A percentile compares a stretch with the other conserved stretches of the same genome.
Evolutionary conservation across 2,888 invertebrate genomes (phyloP).

Genomic region (Metellina segmentata): DNA sequence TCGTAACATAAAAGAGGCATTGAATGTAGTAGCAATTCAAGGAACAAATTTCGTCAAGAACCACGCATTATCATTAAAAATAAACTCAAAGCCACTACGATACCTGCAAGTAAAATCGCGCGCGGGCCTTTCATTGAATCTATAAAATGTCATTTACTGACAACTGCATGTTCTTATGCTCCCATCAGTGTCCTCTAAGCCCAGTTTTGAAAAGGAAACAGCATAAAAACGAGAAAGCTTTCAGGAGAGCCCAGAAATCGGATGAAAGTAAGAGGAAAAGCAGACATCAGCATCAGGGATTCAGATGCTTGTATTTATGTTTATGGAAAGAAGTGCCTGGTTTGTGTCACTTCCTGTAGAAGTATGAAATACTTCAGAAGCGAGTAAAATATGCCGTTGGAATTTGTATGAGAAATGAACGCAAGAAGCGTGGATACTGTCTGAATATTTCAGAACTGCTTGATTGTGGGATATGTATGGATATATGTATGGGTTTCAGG

Average conservation of each 20-base stretch:
- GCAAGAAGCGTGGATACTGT: neutral
- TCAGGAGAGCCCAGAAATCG: neutral
- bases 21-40: too few relatives aligned
- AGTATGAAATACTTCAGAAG: neutral
- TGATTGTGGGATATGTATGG: neutral
- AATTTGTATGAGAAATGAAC: neutral
- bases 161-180: neutral
- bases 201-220: neutral
- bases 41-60: too few relatives aligned
- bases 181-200: neutral
- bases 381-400: neutral
- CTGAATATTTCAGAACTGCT: neutral
- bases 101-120: too few relatives aligned
- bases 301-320: neutral
- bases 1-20: too few relatives aligned
- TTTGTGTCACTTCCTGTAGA: neutral
- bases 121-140: neutral
- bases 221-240: neutral
- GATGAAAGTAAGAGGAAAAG: neutral
- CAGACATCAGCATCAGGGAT: neutral
- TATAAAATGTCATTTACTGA: neutral
- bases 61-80: too few relatives aligned
- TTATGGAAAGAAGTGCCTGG: neutral
- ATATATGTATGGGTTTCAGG: neutral
- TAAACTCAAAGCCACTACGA: too few relatives aligned